Conservation (phyloP, 2,797 vertebrate species). For the Pelochelys cantorii region DNA sequence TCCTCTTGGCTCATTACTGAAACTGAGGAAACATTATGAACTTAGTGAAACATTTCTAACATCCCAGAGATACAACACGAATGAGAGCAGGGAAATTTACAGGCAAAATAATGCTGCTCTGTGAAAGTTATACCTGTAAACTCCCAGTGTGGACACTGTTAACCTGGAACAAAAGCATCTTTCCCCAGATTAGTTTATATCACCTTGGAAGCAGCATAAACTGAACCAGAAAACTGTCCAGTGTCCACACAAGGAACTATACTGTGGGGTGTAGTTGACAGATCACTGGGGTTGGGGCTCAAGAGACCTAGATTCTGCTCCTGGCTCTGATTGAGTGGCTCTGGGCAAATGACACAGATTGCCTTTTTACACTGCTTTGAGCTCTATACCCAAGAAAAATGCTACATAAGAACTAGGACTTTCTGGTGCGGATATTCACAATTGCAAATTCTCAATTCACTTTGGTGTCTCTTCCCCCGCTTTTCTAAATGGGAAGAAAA, state of each 20-base stretch:
- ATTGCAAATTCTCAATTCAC: background rate
- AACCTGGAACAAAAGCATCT: background rate
- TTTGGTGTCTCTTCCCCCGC: too few relatives aligned
- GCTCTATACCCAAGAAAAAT: background rate
- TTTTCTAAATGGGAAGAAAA: conserved; percentile 23
- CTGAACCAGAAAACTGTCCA: background rate
- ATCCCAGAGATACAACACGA: accelerated
- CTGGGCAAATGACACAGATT: background rate
- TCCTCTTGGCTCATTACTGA: background rate
- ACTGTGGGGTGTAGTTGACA: background rate
- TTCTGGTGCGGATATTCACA: background rate
- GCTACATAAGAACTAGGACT: background rate
- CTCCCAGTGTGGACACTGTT: background rate
- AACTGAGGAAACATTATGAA: too few relatives aligned
- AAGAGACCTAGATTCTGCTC: background rate
- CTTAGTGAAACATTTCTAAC: background rate
- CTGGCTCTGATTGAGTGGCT: background rate
- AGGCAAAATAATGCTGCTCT: background rate
- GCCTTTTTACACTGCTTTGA: background rate
- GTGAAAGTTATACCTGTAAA: accelerated
- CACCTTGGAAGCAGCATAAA: background rate
- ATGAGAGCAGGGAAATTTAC: background rate
- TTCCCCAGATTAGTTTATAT: background rate
- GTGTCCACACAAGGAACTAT: background rate
- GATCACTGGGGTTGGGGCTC: background rate